Base-by-base conservation (phyloP, 2,797 vertebrate species). In the Pipistrellus nathusii region DNA sequence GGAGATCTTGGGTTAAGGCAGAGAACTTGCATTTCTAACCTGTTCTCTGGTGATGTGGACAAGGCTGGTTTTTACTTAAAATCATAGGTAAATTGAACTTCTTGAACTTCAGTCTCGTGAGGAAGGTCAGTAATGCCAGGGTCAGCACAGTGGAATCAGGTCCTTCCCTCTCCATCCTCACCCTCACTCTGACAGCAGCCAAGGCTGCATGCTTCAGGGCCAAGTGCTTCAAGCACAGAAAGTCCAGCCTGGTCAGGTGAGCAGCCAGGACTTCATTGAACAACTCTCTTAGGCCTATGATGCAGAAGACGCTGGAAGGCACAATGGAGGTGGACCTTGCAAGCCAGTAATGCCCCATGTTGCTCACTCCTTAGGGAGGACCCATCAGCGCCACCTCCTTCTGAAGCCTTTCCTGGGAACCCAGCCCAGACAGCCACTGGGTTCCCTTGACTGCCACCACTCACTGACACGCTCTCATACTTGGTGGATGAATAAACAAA, bases 271-370 rank as follows among this genome's bases (percentile, higher is more conserved):
- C n/a, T 14, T 46, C 69, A 64, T 11, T 3, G 13, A 68, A 9
- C 46, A 57, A 23, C 0, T 20, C 23, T 18, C 27, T n/a, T 0
- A 0, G 4, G 30, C 68, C 57, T 12, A 2, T 5, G 0, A 2
- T 8, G 3, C 5, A 0, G 41, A 11, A 53, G 41, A 21, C 9
- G 8, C 69, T 32, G 41, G 57, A 64, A 44, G 68, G 59, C 66
- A 30, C 51, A 46, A 17, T 9, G 5, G 14, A 30, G 41, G 46
- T 6, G 25, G 35, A 6, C 64, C 55, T 30, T 14, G 12, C 59
- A 62, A 62, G 59, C 27, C 59, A 62, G 59, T 62, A 62, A 62
- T 62, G 27, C 59, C 59, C 57, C 59, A 30, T 62, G 59, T 62
- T 62, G 25, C 59, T 62, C 25, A 23, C 25, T 68, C 20, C 17